Conservation (phyloP, 1,140 invertebrate genomes). For the Mesaphorura yosii region DNA sequence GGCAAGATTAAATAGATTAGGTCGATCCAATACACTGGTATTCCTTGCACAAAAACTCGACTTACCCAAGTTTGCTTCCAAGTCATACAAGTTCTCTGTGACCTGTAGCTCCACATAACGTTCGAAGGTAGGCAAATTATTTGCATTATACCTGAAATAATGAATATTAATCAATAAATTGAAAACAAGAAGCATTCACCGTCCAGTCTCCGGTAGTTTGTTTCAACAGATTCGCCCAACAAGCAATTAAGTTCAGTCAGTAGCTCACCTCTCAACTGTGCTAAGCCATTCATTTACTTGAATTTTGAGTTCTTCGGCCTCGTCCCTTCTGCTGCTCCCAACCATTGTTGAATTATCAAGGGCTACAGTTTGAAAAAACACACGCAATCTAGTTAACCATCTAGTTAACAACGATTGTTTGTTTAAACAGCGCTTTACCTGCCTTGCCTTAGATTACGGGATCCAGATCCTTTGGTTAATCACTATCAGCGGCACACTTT, state of each 20-base stretch:
- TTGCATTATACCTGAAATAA: slow-evolving; percentile 75
- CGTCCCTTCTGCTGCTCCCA: slow-evolving; percentile 16
- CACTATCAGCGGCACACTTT: too few species aligned
- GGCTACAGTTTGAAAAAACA: neutral
- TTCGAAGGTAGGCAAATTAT: slow-evolving; percentile 77
- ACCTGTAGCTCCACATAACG: slow-evolving; percentile 87
- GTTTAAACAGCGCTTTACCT: too few species aligned
- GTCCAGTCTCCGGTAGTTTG: too few species aligned
- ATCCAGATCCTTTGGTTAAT: too few species aligned
- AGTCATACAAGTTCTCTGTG: slow-evolving; percentile 83
- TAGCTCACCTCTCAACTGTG: slow-evolving; percentile 25
- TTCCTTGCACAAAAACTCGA: too few species aligned
- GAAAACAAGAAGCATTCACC: too few species aligned
- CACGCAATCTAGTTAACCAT: neutral
- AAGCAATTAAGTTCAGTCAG: neutral
- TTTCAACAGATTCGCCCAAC: too few species aligned
- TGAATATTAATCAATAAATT: slow-evolving; percentile 8
- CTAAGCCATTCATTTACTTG: slow-evolving; percentile 16
- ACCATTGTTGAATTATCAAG: slow-evolving; percentile 23
- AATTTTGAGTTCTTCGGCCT: slow-evolving; percentile 15
- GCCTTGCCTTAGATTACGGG: too few species aligned
- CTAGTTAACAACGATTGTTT: too few species aligned
- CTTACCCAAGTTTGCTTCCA: slow-evolving; percentile 91
- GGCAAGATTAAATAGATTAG: slow-evolving; percentile 1
- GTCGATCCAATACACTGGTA: slow-evolving; percentile 41